Evolutionary conservation across 2,113 vertebrate species (phyloP), one percentile per base, ranked within the genome.

Genomic region (Ptychochromis oligacanthus): DNA sequence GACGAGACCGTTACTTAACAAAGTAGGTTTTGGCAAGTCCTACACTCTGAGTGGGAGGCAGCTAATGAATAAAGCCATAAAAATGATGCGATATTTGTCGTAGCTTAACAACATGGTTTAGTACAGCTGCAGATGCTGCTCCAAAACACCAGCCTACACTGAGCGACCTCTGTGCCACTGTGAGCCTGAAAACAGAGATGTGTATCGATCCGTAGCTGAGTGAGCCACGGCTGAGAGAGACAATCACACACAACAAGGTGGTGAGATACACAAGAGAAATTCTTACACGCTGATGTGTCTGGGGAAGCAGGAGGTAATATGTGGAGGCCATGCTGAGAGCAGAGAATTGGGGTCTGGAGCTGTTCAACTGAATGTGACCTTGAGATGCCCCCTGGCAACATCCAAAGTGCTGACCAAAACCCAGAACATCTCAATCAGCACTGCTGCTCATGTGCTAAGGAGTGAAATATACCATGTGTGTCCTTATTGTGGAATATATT

Each of bases 151-250:
- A n/a, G 20, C 67, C 46, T 54, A 72, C 67, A 72, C 67, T 54
- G 26, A 72, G 67, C 4, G 46, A 72, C 67, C 46, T 54, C 46
- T n/a, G 67, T 54, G 67, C 11, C 67, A 72, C 67, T 34, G 46
- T 34, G 26, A 72, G 82, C n/a, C 40, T n/a, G 24, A 58, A 79
- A 84, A 79, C 43, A 77, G 81, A 74, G 46, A 46, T 9, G 15
- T 14, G 6, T 40, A 83, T 91, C 1, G 87, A 89, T 89, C 80
- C 49, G 46, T 8, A 72, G 80, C 36, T 12, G 62, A 80, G 76
- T 20, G 67, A 82, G 60, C 40, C 24, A 8, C 22, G 15, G 74
- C 75, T 5, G 54, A 24, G n/a, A 49, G 77, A 80, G 54, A 65
- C 77, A 79, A 70, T 82, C 80, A 67, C 49, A 56, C 56, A 55